These are phyloP conservation scores for Etia nguti DNA, from an alignment of 2,113 vertebrate species.

Conservation along the genomic window DNA sequence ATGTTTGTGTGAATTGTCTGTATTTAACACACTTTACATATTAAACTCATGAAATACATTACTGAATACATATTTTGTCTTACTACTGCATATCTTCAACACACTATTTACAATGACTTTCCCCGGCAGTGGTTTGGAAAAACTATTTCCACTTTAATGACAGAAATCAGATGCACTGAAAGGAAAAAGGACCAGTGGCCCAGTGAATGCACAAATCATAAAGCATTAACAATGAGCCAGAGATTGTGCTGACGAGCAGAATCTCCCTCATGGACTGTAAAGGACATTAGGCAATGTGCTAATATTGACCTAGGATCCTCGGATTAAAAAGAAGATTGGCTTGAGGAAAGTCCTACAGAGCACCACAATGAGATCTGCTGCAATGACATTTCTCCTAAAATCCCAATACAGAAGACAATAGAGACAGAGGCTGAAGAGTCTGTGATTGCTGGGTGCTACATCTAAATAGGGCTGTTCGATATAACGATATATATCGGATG, in stretches of 20 bases:
- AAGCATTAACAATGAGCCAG: conserved; percentile 23
- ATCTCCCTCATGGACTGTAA: conserved; percentile 35
- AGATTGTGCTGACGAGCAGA: conserved; percentile 45
- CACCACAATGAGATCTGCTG: background rate
- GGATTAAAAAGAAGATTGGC: conserved; percentile 44
- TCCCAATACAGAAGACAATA: background rate
- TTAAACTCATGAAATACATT: background rate
- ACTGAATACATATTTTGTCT: background rate
- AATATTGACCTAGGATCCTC: background rate
- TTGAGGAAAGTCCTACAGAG: background rate
- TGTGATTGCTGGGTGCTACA: background rate
- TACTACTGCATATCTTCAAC: background rate
- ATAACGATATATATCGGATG: too few species aligned
- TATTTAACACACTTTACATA: background rate
- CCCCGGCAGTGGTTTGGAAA: background rate
- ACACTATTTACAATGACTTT: background rate
- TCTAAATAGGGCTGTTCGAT: too few species aligned
- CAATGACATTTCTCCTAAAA: conserved; percentile 24
- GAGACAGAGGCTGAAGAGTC: background rate
- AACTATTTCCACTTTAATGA: background rate
- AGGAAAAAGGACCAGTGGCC: background rate
- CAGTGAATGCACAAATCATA: conserved; percentile 18
- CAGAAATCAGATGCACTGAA: background rate
- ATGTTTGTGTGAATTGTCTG: background rate
- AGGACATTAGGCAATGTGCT: conserved; percentile 16